Percentiles rank a stretch among this genome's conserved stretches.
Conservation (phyloP, 2,888 invertebrate genomes). For the Tetragonula carbonaria region DNA sequence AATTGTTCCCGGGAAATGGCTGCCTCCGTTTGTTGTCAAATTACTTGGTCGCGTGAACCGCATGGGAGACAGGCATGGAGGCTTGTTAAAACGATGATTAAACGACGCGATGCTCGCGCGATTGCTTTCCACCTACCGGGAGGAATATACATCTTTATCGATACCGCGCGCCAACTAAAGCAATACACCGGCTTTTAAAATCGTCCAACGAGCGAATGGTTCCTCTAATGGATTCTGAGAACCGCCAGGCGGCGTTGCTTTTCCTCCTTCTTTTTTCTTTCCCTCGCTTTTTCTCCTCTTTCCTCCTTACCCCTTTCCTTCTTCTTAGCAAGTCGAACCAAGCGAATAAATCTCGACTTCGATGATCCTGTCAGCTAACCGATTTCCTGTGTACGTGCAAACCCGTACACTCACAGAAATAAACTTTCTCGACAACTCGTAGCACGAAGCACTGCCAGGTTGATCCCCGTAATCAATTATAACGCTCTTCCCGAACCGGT, state of each 20-base stretch:
- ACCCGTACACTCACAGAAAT: not conserved
- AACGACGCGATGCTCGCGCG: slow-evolving; percentile 32
- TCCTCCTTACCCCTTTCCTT: not conserved
- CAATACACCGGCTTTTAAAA: slow-evolving; percentile 16
- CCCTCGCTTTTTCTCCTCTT: not conserved
- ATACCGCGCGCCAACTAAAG: slow-evolving; percentile 17
- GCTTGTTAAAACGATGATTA: slow-evolving; percentile 41
- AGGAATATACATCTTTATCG: slow-evolving; percentile 20
- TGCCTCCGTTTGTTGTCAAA: slow-evolving; percentile 44
- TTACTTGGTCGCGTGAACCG: slow-evolving; percentile 63
- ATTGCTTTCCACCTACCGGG: not conserved
- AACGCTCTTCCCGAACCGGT: slow-evolving; percentile 51
- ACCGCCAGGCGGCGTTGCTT: not conserved
- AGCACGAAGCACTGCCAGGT: slow-evolving; percentile 11
- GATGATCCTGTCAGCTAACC: slow-evolving; percentile 7
- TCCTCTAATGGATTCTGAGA: slow-evolving; percentile 38
- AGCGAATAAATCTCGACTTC: slow-evolving; percentile 17
- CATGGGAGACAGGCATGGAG: slow-evolving; percentile 19
- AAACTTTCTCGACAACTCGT: slow-evolving; percentile 22
- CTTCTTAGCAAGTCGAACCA: not conserved
- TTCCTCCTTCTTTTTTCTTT: not conserved
- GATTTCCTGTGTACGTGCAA: slow-evolving; percentile 14
- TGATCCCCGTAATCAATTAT: slow-evolving; percentile 53
- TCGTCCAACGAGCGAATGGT: not conserved
- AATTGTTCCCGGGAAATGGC: slow-evolving; percentile 55